phyloP scores from a whole-genome alignment of 1,140 invertebrate genomes.

The Tetraneura akinire region DNA sequence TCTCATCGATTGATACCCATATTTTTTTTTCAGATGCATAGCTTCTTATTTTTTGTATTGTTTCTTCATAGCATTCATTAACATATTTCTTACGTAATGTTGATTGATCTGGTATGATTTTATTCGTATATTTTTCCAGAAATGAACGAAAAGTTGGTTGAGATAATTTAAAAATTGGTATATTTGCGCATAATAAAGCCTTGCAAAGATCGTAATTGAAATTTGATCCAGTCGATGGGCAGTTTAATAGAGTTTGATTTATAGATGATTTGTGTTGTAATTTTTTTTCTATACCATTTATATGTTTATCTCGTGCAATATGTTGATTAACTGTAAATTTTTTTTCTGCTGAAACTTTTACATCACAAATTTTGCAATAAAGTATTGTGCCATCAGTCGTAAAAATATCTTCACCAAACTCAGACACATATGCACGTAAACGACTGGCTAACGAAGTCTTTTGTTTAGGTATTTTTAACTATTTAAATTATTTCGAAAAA shows the following conservation, averaged over 20 bases:
- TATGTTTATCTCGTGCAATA: conserved; percentile 8
- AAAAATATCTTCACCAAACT: too few species aligned
- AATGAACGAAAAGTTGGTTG: not conserved
- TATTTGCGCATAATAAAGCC: not conserved
- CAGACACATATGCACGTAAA: too few species aligned
- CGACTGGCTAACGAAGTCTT: too few species aligned
- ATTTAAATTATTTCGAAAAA: too few species aligned
- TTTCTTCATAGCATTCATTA: not conserved
- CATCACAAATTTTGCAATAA: not conserved
- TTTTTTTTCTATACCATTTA: not conserved
- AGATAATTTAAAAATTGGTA: conserved; percentile 18
- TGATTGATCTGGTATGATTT: not conserved
- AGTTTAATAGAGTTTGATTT: not conserved
- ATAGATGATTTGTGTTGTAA: not conserved
- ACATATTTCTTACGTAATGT: not conserved
- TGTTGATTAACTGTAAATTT: not conserved
- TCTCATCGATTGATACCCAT: conserved; percentile 2
- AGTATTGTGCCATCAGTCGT: too few species aligned
- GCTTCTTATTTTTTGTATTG: not conserved
- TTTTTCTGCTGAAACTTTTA: not conserved
- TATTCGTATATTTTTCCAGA: not conserved
- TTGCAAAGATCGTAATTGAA: conserved; percentile 5
- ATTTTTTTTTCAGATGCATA: conserved; percentile 13
- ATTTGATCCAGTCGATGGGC: not conserved
- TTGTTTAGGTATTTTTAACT: too few species aligned